phyloP scores from a whole-genome alignment of 2,113 vertebrate species.

The Coptodon rendalli region DNA sequence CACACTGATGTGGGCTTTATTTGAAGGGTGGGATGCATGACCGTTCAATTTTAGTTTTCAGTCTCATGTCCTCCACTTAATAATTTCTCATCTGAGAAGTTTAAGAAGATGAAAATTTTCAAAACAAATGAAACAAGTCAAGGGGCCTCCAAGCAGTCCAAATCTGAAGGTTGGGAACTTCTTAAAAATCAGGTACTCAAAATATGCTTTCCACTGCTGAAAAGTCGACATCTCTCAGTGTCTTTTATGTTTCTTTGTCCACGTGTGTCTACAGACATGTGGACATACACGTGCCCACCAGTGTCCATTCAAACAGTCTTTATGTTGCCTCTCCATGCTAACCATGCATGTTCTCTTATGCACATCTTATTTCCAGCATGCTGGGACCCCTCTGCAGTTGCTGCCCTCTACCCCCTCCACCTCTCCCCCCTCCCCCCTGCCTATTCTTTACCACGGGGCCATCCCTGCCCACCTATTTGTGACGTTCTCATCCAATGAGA shows the following conservation, averaged over 20 bases:
- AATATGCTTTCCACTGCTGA: not conserved
- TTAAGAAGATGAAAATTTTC: not conserved
- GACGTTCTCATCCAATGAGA: conserved; percentile 64
- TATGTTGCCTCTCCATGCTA: conserved; percentile 27
- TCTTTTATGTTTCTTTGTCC: not conserved
- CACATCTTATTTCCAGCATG: conserved; percentile 66
- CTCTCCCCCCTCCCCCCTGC: not conserved
- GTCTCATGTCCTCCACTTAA: not conserved
- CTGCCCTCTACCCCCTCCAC: conserved; percentile 36
- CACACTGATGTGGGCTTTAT: not conserved
- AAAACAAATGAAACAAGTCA: not conserved
- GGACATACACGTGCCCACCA: not conserved
- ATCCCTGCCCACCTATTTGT: conserved; percentile 59
- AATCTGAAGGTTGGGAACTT: not conserved
- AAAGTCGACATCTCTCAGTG: not conserved
- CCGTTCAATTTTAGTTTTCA: not conserved
- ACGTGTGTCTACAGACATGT: not conserved
- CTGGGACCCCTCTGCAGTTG: conserved; percentile 61
- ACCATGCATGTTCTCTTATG: conserved; percentile 23
- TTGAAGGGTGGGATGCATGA: not conserved
- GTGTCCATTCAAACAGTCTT: conserved; percentile 42
- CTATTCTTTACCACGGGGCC: conserved; percentile 49
- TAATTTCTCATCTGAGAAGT: not conserved
- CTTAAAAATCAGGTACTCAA: not conserved
- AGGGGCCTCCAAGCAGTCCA: not conserved